These are phyloP conservation scores for Poeciliopsis occidentalis DNA, from an alignment of 2,113 vertebrate species.

Conservation along the genomic window DNA sequence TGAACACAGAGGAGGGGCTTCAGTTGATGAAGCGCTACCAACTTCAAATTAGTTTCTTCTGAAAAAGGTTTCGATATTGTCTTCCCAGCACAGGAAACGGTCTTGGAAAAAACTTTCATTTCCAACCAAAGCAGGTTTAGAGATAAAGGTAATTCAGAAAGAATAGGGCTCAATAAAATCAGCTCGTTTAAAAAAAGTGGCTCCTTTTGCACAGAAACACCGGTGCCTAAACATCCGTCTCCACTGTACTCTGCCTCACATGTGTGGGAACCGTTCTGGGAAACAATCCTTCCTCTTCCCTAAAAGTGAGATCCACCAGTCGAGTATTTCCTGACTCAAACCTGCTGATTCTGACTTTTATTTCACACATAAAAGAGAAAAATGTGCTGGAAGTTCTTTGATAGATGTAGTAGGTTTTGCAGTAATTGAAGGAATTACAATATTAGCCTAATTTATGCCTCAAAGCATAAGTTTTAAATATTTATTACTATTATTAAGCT, in stretches of 20 bases:
- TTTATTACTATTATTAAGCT: too few species aligned
- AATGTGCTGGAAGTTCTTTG: too few species aligned
- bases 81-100: slow-evolving; percentile 21
- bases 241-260: slow-evolving; percentile 54
- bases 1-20: slow-evolving; percentile 75
- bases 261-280: slow-evolving; percentile 3
- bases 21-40: slow-evolving; percentile 21
- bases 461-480: too few species aligned
- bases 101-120: slow-evolving; percentile 18
- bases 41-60: slow-evolving; percentile 5
- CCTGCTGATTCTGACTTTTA: not conserved
- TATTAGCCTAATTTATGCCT: too few species aligned
- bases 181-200: slow-evolving; percentile 30
- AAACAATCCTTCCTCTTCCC: not conserved
- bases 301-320: not conserved
- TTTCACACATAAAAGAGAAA: too few species aligned
- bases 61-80: not conserved
- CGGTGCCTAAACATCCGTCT: slow-evolving; percentile 58
- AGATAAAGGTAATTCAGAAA: slow-evolving; percentile 25
- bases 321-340: not conserved
- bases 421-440: too few species aligned
- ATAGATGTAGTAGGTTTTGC: too few species aligned
- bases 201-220: slow-evolving; percentile 62
- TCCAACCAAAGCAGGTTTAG: not conserved
- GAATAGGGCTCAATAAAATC: slow-evolving; percentile 23